A percentile compares a stretch with the other conserved stretches of the same genome.
Evolutionary conservation across 64 coral and sea anemone genomes (phyloP).

Genomic region (Acropora yongei): DNA sequence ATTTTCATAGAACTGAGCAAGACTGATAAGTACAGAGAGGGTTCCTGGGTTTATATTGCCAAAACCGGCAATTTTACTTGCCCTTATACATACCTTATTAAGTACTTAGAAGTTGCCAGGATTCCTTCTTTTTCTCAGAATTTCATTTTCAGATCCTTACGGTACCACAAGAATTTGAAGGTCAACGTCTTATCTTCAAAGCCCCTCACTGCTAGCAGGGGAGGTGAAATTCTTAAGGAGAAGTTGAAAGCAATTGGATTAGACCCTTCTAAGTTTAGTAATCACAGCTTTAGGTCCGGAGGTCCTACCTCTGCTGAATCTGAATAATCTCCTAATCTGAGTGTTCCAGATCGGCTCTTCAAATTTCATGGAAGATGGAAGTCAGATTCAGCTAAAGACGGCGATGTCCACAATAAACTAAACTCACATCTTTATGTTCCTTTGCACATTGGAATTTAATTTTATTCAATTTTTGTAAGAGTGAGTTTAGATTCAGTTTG

Average conservation of each 20-base stretch:
- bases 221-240: too few species aligned
- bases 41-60: conserved; percentile 20
- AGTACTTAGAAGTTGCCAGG: background rate
- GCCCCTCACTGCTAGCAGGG: background rate
- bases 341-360: background rate
- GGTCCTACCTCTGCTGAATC: background rate
- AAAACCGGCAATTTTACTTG: background rate
- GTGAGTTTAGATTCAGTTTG: too few species aligned
- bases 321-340: background rate
- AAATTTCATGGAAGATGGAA: background rate
- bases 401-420: background rate
- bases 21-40: background rate
- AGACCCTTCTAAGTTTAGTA: background rate
- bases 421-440: background rate
- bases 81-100: background rate
- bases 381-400: background rate
- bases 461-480: background rate
- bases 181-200: background rate
- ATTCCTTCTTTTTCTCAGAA: conserved; percentile 5
- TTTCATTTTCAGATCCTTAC: conserved; percentile 12
- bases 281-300: background rate
- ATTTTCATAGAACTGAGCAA: background rate
- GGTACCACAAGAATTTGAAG: background rate
- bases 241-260: too few species aligned
- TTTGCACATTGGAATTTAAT: too few species aligned